Base-by-base conservation (phyloP, 1,140 invertebrate genomes). In the Teleopsis dalmanni region DNA sequence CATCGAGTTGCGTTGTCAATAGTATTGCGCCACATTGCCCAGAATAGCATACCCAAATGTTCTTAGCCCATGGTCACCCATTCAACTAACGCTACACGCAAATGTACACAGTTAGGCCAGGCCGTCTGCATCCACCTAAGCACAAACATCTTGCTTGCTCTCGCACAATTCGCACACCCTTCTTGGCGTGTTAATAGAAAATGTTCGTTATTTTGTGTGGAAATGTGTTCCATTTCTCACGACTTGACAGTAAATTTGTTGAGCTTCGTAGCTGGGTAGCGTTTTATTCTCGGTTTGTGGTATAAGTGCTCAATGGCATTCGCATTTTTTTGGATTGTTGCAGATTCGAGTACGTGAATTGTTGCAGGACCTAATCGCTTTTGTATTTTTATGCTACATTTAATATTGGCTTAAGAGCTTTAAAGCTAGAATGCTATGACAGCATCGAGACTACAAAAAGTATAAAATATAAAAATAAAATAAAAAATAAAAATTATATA, bases 321-420 rank as follows among this genome's bases (percentile, higher is more conserved):
- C 4, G 31, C 9, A 27, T 8, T 27, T 27, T 48, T 38, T 38
- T 37, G n/a, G 11, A n/a, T 16, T 35, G 26, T 23, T 35, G 44
- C 4, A 8, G 10, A 4, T 23, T 37, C n/a, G n/a, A n/a, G n/a
- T n/a, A n/a, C n/a, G n/a, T n/a, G 41, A 43, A 43, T 43, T 43
- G 26, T 43, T 35, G 44, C 29, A 35, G 44, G 26, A 37, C 44
- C 18, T 51, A 51, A 51, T 51, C 49, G 59, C 57, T 67, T 64
- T 64, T 67, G 64, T 66, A 56, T 67, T 67, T 67, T 67, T 67
- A 66, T 67, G 64, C 64, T 66, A 67, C 64, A 67, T 67, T 67
- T 67, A 67, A 67, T 66, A 60, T 67, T 67, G 64, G 64, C 64
- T 67, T 67, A 67, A 67, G 58, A 67, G 64, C 64, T 67, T 67